These are phyloP conservation scores for Sebastes trivittatus DNA, from an alignment of 2,797 vertebrate genomes.

Conservation along the genomic window DNA sequence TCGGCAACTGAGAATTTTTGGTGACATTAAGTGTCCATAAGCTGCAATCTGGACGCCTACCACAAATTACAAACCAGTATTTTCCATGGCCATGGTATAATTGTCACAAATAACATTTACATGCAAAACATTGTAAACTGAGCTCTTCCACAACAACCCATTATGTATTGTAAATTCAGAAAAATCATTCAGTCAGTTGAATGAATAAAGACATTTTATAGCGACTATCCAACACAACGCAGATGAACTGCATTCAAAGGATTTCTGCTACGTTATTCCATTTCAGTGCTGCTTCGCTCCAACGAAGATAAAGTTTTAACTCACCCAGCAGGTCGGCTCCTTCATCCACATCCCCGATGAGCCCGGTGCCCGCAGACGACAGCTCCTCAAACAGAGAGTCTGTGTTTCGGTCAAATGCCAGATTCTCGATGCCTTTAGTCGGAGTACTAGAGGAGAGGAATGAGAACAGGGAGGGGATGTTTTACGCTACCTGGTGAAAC, in stretches of 20 bases:
- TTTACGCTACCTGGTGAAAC: neutral
- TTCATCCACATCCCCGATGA: conserved; percentile 98
- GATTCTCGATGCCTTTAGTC: conserved; percentile 97
- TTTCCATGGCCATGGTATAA: neutral
- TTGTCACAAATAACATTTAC: neutral
- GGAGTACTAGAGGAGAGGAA: conserved; percentile 85
- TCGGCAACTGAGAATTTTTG: no score
- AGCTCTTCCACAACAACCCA: neutral
- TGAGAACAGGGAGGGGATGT: neutral
- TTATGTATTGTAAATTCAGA: neutral
- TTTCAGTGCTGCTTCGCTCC: neutral
- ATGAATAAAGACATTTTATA: neutral
- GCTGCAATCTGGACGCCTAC: neutral
- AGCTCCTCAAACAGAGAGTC: conserved; percentile 98
- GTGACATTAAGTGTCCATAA: neutral
- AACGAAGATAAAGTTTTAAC: conserved; percentile 28
- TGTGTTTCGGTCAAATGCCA: conserved; percentile 97
- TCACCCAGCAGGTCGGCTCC: conserved; percentile 97
- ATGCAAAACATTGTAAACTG: neutral
- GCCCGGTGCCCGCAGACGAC: conserved; percentile 93
- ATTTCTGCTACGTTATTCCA: neutral
- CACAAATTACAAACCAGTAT: neutral
- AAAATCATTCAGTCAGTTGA: neutral
- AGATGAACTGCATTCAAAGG: neutral
- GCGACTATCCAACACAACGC: neutral